phyloP scores from a whole-genome alignment of 2,797 vertebrate species.

The Odontamblyopus lacepedii region DNA sequence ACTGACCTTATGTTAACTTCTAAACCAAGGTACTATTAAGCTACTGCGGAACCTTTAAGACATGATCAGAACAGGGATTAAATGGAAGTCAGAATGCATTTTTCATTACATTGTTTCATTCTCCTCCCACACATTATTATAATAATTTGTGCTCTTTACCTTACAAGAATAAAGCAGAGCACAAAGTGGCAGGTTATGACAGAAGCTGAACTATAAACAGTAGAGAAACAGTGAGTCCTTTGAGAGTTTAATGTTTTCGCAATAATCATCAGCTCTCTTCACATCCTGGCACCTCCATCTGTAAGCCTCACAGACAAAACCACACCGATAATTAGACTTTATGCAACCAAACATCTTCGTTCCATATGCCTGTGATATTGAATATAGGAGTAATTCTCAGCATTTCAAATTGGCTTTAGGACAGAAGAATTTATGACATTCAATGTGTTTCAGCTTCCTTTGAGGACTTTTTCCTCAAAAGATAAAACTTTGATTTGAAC shows the following conservation, averaged over 20 bases:
- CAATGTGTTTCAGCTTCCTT: too few relatives aligned
- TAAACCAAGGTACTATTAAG: not conserved
- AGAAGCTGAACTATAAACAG: not conserved
- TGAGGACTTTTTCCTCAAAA: too few relatives aligned
- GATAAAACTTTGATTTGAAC: too few relatives aligned
- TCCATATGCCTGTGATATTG: not conserved
- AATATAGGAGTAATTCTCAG: not conserved
- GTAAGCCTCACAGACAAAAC: constrained; percentile 11
- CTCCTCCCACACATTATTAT: not conserved
- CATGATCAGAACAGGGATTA: not conserved
- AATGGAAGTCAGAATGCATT: not conserved
- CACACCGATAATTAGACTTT: constrained; percentile 14
- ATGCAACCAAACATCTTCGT: constrained; percentile 11
- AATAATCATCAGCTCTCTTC: constrained; percentile 44
- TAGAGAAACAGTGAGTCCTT: constrained; percentile 27
- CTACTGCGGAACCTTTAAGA: not conserved
- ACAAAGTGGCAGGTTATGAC: not conserved
- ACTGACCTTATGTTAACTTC: not conserved
- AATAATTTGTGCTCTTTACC: not conserved
- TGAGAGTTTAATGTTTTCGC: constrained; percentile 17
- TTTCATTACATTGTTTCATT: not conserved
- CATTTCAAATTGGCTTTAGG: too few relatives aligned
- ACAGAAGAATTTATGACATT: too few relatives aligned
- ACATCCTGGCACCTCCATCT: constrained; percentile 16
- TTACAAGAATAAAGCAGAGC: not conserved